A percentile compares a stretch with the other conserved stretches of the same genome.
Conservation (phyloP, 2,888 invertebrate species). For the Plusia festucae region DNA sequence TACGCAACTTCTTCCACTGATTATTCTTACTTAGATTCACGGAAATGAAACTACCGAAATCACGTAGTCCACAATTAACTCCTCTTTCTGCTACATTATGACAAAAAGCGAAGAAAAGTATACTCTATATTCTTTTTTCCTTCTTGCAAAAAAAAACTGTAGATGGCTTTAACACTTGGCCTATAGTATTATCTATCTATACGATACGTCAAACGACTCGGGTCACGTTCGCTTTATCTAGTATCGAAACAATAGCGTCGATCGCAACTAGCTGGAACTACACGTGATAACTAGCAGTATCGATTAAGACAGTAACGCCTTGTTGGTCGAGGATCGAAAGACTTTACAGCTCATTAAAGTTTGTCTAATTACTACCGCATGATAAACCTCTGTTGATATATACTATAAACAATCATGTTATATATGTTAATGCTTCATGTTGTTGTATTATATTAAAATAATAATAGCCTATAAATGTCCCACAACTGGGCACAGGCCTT, state of each 20-base stretch:
- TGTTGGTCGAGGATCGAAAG: conserved; percentile 14
- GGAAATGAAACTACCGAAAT: too few species aligned
- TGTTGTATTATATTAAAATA: too few species aligned
- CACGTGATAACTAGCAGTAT: conserved; percentile 37
- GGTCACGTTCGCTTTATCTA: conserved; percentile 54
- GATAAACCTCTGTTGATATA: background rate
- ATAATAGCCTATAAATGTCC: too few species aligned
- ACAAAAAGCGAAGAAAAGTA: too few species aligned
- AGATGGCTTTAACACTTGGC: conserved; percentile 17
- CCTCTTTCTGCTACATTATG: too few species aligned
- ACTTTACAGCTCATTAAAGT: conserved; percentile 7
- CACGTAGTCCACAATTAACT: too few species aligned
- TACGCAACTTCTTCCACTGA: too few species aligned
- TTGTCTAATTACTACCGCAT: background rate
- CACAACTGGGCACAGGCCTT: too few species aligned
- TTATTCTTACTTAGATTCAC: too few species aligned
- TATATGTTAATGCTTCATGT: too few species aligned
- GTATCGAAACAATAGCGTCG: conserved; percentile 38
- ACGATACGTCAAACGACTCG: conserved; percentile 31
- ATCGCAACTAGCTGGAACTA: conserved; percentile 38
- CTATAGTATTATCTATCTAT: conserved; percentile 25
- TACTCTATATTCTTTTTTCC: too few species aligned
- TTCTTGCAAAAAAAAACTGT: too few species aligned
- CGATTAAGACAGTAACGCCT: conserved; percentile 8
- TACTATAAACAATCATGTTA: background rate